Evolutionary conservation across 2,888 invertebrate genomes (phyloP).

Genomic region (Campoletis raptor): DNA sequence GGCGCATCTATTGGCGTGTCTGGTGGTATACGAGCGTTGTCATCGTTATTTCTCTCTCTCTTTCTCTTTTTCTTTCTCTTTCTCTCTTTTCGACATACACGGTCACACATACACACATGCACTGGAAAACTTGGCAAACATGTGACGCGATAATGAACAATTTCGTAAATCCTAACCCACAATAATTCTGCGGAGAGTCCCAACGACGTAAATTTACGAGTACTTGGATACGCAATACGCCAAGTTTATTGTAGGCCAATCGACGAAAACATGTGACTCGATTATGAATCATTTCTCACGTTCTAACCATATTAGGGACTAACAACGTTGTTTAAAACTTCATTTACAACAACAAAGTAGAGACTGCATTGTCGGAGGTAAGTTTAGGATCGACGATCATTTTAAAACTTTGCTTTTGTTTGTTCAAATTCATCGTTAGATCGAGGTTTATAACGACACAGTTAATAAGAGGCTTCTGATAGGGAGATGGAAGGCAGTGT

Average conservation of each 20-base stretch:
- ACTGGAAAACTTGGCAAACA: constrained; percentile 33
- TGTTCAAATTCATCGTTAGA: constrained; percentile 11
- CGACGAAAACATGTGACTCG: constrained; percentile 3
- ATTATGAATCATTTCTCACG: constrained; percentile 6
- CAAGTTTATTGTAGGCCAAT: not conserved
- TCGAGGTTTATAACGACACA: not conserved
- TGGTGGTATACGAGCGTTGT: constrained; percentile 33
- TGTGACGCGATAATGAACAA: constrained; percentile 37
- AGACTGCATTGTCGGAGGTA: not conserved
- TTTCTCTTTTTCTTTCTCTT: not conserved
- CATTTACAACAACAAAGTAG: not conserved
- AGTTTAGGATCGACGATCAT: not conserved
- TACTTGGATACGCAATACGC: not conserved
- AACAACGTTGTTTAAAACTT: not conserved
- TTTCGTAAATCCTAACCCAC: constrained; percentile 23
- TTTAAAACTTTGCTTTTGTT: not conserved
- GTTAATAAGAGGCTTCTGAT: constrained; percentile 4
- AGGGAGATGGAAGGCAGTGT: constrained; percentile 18
- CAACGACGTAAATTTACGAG: constrained; percentile 5
- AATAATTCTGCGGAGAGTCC: not conserved
- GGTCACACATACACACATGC: not conserved
- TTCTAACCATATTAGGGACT: not conserved
- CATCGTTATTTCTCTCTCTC: constrained; percentile 11
- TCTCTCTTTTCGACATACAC: not conserved
- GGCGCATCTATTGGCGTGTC: constrained; percentile 48